These are phyloP conservation scores for Bothrops jararaca DNA, from an alignment of 2,113 vertebrate species.

Conservation along the genomic window DNA sequence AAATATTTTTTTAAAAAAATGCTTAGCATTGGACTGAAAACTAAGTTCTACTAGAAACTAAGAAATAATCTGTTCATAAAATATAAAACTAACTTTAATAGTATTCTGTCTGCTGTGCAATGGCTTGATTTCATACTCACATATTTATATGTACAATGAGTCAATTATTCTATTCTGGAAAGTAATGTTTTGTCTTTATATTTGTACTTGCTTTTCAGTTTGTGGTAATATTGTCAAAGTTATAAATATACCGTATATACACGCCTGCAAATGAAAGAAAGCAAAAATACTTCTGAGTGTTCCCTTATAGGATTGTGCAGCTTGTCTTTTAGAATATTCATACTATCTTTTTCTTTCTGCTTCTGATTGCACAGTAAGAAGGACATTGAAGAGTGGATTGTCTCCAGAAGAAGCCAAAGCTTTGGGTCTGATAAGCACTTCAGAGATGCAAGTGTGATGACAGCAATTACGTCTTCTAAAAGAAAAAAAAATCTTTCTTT, in stretches of 20 bases:
- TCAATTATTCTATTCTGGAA: not conserved
- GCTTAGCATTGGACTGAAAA: not conserved
- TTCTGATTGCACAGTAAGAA: constrained; percentile 76
- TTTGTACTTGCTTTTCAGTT: not conserved
- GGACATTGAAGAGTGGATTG: constrained; percentile 91
- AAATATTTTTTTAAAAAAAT: not conserved
- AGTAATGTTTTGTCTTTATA: not conserved
- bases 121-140: not conserved
- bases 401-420: constrained; percentile 93
- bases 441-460: constrained; percentile 96
- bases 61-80: not conserved
- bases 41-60: not conserved
- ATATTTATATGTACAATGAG: not conserved
- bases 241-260: not conserved
- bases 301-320: not conserved
- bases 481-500: constrained; percentile 16
- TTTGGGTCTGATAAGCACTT: constrained; percentile 85
- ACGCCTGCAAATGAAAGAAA: not conserved
- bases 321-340: not conserved
- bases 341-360: constrained; percentile 32
- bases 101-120: not conserved
- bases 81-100: not conserved
- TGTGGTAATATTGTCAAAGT: not conserved
- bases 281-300: not conserved
- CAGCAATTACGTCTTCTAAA: not conserved